Evolutionary conservation across 2,113 vertebrate species (phyloP).

Genomic region (Oplegnathus fasciatus): DNA sequence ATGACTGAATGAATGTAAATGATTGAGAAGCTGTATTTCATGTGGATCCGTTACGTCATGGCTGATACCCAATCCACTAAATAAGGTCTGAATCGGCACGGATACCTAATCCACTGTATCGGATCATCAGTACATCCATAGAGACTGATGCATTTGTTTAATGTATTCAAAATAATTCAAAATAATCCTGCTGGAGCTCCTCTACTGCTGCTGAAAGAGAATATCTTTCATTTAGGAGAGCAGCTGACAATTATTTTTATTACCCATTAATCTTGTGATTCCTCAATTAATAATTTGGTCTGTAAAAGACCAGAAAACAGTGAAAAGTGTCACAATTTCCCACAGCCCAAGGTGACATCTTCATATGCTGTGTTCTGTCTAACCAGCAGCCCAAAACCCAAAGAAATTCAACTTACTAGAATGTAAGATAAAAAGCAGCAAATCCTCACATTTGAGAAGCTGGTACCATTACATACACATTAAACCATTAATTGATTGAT

Average conservation of each 20-base stretch:
- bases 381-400: not conserved
- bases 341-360: not conserved
- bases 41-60: not conserved
- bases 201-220: not conserved
- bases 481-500: too few species aligned
- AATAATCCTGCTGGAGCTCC: not conserved
- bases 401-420: not conserved
- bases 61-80: too few species aligned
- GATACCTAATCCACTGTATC: not conserved
- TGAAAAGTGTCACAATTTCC: not conserved
- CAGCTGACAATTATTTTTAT: not conserved
- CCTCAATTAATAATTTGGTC: not conserved
- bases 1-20: too few species aligned
- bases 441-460: too few species aligned
- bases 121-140: fast-evolving
- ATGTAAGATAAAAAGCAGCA: not conserved
- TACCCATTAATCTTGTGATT: not conserved
- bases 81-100: not conserved
- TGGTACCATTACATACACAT: not conserved
- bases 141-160: not conserved
- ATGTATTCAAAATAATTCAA: not conserved
- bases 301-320: not conserved
- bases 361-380: not conserved
- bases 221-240: not conserved
- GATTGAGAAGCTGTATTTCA: not conserved